Evolutionary conservation across 1,140 invertebrate species (phyloP), one percentile per base, ranked within the genome.

Genomic region (Diorhabda carinulata): DNA sequence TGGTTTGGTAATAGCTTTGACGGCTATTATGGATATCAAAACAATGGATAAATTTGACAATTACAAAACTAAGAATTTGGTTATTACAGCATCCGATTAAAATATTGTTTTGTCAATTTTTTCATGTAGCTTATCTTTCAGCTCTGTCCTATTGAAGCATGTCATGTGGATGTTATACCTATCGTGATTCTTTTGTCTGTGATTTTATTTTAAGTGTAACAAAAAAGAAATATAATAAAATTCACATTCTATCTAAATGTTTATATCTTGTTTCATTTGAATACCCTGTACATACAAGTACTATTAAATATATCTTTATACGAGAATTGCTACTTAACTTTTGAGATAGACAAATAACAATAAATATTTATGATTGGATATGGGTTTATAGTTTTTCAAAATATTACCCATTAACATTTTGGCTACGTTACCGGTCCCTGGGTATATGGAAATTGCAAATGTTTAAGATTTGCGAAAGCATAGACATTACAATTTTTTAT

Each of bases 11-110:
- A 88, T 88, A 81, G 93, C 89, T 3, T 80, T 94, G 4, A 82
- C 81, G 3, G 92, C 94, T 87, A 84, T 96, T 7, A 83, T 90
- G 73, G 87, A 89, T 73, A 91, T 96, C 65, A 90, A 89, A 74
- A 95, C 92, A 9, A 93, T 92, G 88, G 94, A 96, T 82, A 84
- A 91, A 77, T 96, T 94, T 82, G 94, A 96, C 82, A 94, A 96
- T 83, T 90, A 92, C 4, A 95, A 95, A 81, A 92, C 92, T 57
- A 95, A 95, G 81, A 87, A 89, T 58, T 86, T 94, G 59, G 86
- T 86, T 3, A 86, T 93, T 62, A 87, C 84, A 72, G 81, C 84
- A 10, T 74, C 79, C 9, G 89, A 86, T 82, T 78, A 73, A 75
- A 68, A 25, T 5, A 6, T 60, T 60, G 8, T 60, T 10, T 60